Evolutionary conservation across 1,140 invertebrate species (phyloP).

Genomic region (Dufourea novaeangliae): DNA sequence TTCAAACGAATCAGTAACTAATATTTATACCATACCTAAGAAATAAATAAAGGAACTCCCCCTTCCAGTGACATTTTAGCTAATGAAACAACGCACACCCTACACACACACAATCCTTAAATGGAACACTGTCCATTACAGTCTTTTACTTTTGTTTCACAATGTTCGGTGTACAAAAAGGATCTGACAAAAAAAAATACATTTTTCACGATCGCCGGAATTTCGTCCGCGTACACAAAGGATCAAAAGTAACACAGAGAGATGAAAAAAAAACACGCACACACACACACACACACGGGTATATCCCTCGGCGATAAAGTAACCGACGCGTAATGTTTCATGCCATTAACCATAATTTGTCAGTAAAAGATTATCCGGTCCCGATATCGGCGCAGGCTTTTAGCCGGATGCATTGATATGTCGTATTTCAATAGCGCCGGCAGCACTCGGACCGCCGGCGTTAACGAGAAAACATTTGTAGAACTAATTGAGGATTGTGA

Average conservation of each 20-base stretch:
- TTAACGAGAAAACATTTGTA: slow-evolving; percentile 55
- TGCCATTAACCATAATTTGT: slow-evolving; percentile 52
- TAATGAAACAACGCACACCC: too few species aligned
- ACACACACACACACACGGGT: too few species aligned
- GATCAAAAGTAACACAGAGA: not conserved
- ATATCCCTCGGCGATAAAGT: slow-evolving; percentile 1
- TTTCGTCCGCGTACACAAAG: not conserved
- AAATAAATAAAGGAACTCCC: too few species aligned
- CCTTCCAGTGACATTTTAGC: too few species aligned
- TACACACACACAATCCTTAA: too few species aligned
- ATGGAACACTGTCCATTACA: too few species aligned
- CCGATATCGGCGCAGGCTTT: slow-evolving; percentile 46
- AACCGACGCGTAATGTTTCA: slow-evolving; percentile 31
- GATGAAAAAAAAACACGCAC: not conserved
- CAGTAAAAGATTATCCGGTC: slow-evolving; percentile 49
- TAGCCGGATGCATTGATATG: slow-evolving; percentile 48
- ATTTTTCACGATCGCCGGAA: not conserved
- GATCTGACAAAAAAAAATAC: too few species aligned
- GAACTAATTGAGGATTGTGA: slow-evolving; percentile 51
- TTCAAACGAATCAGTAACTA: too few species aligned
- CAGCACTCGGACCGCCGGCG: slow-evolving; percentile 20
- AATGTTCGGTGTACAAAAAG: too few species aligned
- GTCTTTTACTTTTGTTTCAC: too few species aligned
- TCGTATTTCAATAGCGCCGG: slow-evolving; percentile 49
- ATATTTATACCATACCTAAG: too few species aligned